Base-by-base conservation (phyloP, 2,888 invertebrate genomes). In the Mythimna loreyi region DNA sequence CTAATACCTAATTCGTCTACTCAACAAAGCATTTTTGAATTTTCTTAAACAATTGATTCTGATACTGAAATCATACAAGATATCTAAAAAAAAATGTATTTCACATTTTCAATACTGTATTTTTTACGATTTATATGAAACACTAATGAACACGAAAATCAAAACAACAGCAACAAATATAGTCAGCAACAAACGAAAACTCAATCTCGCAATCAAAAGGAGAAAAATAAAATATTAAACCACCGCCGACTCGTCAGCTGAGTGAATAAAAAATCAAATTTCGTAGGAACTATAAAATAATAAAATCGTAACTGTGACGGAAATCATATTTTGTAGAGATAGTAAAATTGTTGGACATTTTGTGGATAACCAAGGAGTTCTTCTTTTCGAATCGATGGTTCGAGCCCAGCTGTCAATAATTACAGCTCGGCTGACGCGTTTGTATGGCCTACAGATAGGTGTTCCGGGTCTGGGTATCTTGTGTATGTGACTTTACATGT, bases 161-260 rank as follows among this genome's bases (percentile, higher is more conserved):
- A 52, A 67, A 67, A 28, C 6, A 40, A 40, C 40, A 40, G 5
- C 16, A 40, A 40, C 1, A 45, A 45, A 55, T 52, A 23, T 33
- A 63, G 43, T n/a, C 25, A 2, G 36, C 40, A 40, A 47, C 47
- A 30, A 57, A 30, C 40, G 16, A 23, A 40, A 67, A 57, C 40
- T 40, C 11, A 40, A 67, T 67, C 67, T 16, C 11, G 23, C 40
- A 67, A 67, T 56, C 67, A 67, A 57, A 56, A 40, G 6, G 28
- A 21, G 28, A 67, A 45, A 40, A 53, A 45, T 28, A 28, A 36
- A 45, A 66, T 52, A 28, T 6, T 23, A 40, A 16, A 30, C 16
- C 36, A 49, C 7, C 43, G 21, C 9, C 9, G 33, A 47, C 23
- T 49, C 19, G 33, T 61, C 47, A 28, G 36, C 19, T n/a, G 23